Percentiles rank a stretch among this genome's conserved stretches.
phyloP scores from a whole-genome alignment of 2,888 invertebrate species.

The Harmothoe impar region DNA sequence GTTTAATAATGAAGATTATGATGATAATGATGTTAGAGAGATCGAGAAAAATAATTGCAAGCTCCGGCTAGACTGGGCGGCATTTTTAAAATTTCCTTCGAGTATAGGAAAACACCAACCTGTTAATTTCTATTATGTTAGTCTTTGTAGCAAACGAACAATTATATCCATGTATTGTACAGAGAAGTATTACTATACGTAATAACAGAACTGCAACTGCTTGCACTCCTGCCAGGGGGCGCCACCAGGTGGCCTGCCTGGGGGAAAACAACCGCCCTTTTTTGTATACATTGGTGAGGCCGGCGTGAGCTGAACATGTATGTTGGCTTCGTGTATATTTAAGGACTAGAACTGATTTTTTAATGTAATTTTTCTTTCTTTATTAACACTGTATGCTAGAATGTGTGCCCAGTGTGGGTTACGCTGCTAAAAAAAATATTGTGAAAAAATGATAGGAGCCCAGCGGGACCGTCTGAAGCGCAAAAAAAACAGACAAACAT shows the following conservation, averaged over 20 bases:
- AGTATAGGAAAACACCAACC: conserved; percentile 47
- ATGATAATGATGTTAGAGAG: too few relatives aligned
- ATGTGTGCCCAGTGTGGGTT: conserved; percentile 59
- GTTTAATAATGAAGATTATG: conserved; percentile 5
- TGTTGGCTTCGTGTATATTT: conserved; percentile 64
- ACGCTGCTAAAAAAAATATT: conserved; percentile 54
- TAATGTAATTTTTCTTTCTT: conserved; percentile 10
- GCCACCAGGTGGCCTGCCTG: not conserved
- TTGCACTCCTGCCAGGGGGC: conserved; percentile 45
- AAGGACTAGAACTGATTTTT: conserved; percentile 63
- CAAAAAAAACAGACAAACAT: conserved; percentile 49
- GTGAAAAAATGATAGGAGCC: not conserved
- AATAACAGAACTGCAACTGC: conserved; percentile 55
- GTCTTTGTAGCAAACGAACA: conserved; percentile 53
- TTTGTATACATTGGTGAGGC: conserved; percentile 58
- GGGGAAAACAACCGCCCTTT: conserved; percentile 32
- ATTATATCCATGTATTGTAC: conserved; percentile 59
- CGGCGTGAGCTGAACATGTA: conserved; percentile 59
- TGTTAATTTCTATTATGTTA: conserved; percentile 58
- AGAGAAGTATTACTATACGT: conserved; percentile 54
- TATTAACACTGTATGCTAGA: conserved; percentile 62
- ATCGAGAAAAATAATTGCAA: conserved; percentile 28
- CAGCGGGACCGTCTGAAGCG: conserved; percentile 47
- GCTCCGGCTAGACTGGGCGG: conserved; percentile 54
- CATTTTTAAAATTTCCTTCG: conserved; percentile 1